These are phyloP conservation scores for Actinia tenebrosa DNA, from an alignment of 64 coral and sea anemone genomes.

Conservation along the genomic window DNA sequence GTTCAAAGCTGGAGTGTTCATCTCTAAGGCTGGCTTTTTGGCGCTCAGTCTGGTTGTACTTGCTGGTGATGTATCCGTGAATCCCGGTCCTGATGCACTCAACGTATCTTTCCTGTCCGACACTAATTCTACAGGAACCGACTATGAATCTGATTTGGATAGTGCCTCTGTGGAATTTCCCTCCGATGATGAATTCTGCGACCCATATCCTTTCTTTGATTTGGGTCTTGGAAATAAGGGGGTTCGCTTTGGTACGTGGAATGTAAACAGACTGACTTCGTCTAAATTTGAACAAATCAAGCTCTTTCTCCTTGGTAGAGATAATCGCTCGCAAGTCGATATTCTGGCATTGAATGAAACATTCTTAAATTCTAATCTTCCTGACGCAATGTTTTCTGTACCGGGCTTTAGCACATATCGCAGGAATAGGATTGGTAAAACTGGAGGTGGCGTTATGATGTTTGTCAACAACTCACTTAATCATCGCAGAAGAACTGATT, in stretches of 20 bases:
- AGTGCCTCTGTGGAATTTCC: neutral
- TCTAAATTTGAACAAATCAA: conserved; percentile 44
- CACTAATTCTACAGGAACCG: neutral
- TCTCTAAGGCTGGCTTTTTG: conserved; percentile 18
- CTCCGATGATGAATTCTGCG: neutral
- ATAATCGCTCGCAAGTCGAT: conserved; percentile 26
- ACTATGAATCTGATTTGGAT: neutral
- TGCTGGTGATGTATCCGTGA: conserved; percentile 24
- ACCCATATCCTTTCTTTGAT: conserved; percentile 11
- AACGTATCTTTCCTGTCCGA: neutral
- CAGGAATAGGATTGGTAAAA: conserved; percentile 17
- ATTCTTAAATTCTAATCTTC: conserved; percentile 25
- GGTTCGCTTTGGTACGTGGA: conserved; percentile 32
- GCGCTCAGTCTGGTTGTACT: conserved; percentile 28
- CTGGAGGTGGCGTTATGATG: neutral
- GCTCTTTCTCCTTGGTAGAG: conserved; percentile 22
- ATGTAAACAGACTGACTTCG: conserved; percentile 31
- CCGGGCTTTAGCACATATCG: conserved; percentile 26
- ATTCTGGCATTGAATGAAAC: conserved; percentile 28
- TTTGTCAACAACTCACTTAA: neutral
- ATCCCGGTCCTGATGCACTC: conserved; percentile 20
- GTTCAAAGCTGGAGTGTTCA: neutral
- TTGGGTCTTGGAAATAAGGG: conserved; percentile 35
- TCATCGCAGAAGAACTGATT: conserved; percentile 1
- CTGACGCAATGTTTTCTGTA: conserved; percentile 12